These are phyloP conservation scores for Philereme transversata DNA, from an alignment of 2,888 invertebrate species.

Conservation along the genomic window DNA sequence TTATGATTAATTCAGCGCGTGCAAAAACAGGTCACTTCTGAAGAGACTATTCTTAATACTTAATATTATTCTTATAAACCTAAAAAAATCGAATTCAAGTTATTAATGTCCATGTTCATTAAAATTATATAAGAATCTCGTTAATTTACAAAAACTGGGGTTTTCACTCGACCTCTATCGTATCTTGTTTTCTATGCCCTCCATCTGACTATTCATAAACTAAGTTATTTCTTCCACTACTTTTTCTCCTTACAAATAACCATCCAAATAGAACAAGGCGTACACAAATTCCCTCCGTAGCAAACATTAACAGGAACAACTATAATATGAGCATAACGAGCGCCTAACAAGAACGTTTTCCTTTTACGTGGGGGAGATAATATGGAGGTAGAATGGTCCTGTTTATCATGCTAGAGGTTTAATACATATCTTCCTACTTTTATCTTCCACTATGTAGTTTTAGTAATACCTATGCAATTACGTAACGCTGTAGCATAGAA, in stretches of 20 bases:
- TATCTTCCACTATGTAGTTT: too few species aligned
- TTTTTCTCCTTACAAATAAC: slow-evolving; percentile 2
- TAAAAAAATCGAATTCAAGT: too few species aligned
- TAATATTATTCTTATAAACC: too few species aligned
- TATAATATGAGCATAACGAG: slow-evolving; percentile 31
- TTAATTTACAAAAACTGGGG: too few species aligned
- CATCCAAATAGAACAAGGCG: slow-evolving; percentile 1
- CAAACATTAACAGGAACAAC: slow-evolving; percentile 34
- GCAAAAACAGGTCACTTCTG: neutral
- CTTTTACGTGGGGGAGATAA: slow-evolving; percentile 19
- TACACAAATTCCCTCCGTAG: slow-evolving; percentile 33
- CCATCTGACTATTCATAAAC: neutral
- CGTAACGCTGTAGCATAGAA: too few species aligned
- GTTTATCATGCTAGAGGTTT: neutral
- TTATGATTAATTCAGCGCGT: too few species aligned
- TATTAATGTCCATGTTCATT: too few species aligned
- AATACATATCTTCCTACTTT: too few species aligned
- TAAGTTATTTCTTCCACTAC: neutral
- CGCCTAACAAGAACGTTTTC: slow-evolving; percentile 33
- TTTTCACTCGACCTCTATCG: too few species aligned
- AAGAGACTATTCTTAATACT: neutral
- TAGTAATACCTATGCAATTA: too few species aligned
- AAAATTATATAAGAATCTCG: too few species aligned
- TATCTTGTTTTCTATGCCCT: neutral
- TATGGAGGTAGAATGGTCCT: slow-evolving; percentile 7